A percentile compares a stretch with the other conserved stretches of the same genome.
These are phyloP conservation scores for Phengaris alcon DNA, from an alignment of 2,888 invertebrate genomes.

Conservation along the genomic window DNA sequence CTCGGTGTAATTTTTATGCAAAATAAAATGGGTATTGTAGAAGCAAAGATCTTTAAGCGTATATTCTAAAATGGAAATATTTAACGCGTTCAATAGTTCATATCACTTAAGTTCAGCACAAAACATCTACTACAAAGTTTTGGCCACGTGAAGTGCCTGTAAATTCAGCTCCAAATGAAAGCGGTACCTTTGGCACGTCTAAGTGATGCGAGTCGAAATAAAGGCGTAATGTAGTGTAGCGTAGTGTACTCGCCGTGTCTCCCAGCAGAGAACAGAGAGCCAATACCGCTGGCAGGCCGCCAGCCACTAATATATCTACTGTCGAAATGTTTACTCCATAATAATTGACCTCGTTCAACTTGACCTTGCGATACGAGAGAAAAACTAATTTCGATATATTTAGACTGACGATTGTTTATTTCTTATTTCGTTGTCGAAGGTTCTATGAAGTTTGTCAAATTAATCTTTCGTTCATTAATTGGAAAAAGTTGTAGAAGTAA, in stretches of 20 bases:
- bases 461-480: no score
- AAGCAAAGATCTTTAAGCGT: not conserved
- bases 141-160: not conserved
- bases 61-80: not conserved
- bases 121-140: not conserved
- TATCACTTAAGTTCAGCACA: not conserved
- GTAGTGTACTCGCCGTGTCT: not conserved
- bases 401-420: not conserved
- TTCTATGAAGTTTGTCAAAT: not conserved
- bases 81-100: not conserved
- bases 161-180: not conserved
- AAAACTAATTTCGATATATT: constrained; percentile 2
- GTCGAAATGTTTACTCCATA: constrained; percentile 4
- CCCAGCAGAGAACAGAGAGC: not conserved
- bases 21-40: not conserved
- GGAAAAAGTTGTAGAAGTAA: no score
- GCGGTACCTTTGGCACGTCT: not conserved
- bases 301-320: not conserved
- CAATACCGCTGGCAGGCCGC: not conserved
- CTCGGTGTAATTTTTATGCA: not conserved
- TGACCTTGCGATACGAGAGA: not conserved
- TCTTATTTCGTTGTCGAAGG: no score
- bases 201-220: not conserved
- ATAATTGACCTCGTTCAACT: constrained; percentile 6
- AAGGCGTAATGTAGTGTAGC: not conserved